Evolutionary conservation across 2,797 vertebrate species (phyloP), one percentile per base, ranked within the genome.

Genomic region (Phrynocephalus vlangalii): DNA sequence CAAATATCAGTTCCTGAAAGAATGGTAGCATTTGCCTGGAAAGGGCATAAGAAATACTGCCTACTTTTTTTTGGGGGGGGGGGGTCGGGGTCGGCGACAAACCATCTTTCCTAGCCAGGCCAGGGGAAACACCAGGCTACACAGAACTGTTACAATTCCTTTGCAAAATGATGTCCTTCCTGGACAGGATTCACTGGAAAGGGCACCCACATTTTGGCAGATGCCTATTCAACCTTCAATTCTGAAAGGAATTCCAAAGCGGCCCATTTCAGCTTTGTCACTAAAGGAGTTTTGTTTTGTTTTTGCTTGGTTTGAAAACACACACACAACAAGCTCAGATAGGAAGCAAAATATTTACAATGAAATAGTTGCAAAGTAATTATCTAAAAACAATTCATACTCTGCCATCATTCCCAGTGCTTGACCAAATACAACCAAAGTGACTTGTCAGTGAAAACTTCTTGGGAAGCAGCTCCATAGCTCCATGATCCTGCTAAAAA

Each of bases 321-420:
- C 52, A 63, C 24, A 60, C 13, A 75, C 30, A 63, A 66, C 18
- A 38, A 16, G 56, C 16, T 80, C 73, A 63, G 56, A 33, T 75
- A 84, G 60, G 48, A 84, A 75, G 70, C n/a, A 26, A 84, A 73
- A 28, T 22, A 73, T 63, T 84, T 75, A 63, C 6, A 63, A 75
- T 63, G 75, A 38, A 84, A 60, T 33, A 33, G 30, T 50, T 70
- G n/a, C 81, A 30, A 71, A 79, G 13, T n/a, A 56, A 48, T 52
- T 48, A 52, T 7, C 28, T 18, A 83, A 15, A 77, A 83, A 1
- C 6, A 52, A 72, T 30, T 33, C 4, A 18, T 82, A 82, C 8
- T 48, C 44, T 68, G 13, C 52, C 52, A 20, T 7, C 26, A 68
- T 20, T n/a, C 60, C 60, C 30, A 82, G 70, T 70, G 44, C 67